These are phyloP conservation scores for Zygaena filipendulae DNA, from an alignment of 2,888 invertebrate genomes.

Conservation along the genomic window DNA sequence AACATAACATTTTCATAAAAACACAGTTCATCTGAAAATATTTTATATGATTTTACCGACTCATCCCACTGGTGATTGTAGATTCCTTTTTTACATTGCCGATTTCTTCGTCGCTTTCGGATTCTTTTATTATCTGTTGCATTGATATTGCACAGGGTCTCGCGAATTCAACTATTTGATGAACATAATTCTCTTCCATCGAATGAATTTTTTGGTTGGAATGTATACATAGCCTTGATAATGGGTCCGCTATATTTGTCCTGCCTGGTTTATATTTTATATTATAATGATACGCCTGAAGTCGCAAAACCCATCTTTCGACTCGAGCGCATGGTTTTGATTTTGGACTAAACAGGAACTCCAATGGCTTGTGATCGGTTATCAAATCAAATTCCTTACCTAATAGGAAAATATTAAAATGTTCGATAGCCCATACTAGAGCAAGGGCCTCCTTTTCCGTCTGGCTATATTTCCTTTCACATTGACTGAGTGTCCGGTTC, in stretches of 20 bases:
- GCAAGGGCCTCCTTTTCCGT: conserved; percentile 21
- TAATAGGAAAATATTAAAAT: conserved; percentile 19
- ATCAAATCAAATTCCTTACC: conserved; percentile 23
- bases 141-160: conserved; percentile 10
- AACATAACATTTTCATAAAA: conserved; percentile 5
- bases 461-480: conserved; percentile 18
- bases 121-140: conserved; percentile 4
- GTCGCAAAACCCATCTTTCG: conserved; percentile 19
- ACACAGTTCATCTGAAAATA: conserved; percentile 11
- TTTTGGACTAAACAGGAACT: conserved; percentile 22
- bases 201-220: too few relatives aligned
- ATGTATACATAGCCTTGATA: conserved; percentile 6
- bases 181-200: conserved; percentile 12
- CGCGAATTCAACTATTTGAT: conserved; percentile 7
- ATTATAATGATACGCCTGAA: conserved; percentile 16
- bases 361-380: conserved; percentile 31
- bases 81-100: conserved; percentile 8
- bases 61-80: conserved; percentile 12
- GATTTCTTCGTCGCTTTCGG: conserved; percentile 9
- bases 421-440: conserved; percentile 19
- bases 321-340: conserved; percentile 27
- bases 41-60: conserved; percentile 7
- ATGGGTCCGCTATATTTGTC: conserved; percentile 20
- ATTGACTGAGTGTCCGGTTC: conserved; percentile 9
- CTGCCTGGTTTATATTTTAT: conserved; percentile 19